phyloP scores from a whole-genome alignment of 1,140 invertebrate species.

The Homarus americanus region DNA sequence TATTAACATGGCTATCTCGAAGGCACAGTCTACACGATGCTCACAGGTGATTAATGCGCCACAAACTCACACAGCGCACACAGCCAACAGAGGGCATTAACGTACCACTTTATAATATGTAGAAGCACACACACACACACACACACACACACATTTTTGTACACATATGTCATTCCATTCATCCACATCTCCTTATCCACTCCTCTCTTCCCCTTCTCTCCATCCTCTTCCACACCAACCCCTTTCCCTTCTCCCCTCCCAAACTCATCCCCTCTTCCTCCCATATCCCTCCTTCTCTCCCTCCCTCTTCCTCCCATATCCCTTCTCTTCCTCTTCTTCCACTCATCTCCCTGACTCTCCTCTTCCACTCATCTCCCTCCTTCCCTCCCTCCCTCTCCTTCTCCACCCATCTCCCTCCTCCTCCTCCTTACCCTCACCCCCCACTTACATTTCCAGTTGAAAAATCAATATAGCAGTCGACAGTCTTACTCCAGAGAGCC shows the following conservation, averaged over 20 bases:
- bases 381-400: neutral
- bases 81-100: too few relatives aligned
- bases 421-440: neutral
- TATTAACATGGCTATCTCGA: too few relatives aligned
- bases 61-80: too few relatives aligned
- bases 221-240: neutral
- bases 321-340: neutral
- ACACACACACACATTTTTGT: too few relatives aligned
- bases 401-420: neutral
- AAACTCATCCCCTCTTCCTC: neutral
- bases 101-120: too few relatives aligned
- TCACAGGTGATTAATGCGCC: too few relatives aligned
- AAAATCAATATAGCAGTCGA: neutral
- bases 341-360: neutral
- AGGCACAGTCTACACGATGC: too few relatives aligned
- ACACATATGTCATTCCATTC: too few relatives aligned
- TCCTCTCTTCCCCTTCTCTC: too few relatives aligned
- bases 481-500: neutral
- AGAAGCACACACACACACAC: too few relatives aligned
- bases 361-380: neutral
- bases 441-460: neutral
- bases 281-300: neutral
- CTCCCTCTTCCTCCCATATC: too few relatives aligned
- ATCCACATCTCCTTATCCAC: neutral
- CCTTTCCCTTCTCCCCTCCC: too few relatives aligned